Conservation (phyloP, 1,140 invertebrate genomes). For the Arion vulgaris region DNA sequence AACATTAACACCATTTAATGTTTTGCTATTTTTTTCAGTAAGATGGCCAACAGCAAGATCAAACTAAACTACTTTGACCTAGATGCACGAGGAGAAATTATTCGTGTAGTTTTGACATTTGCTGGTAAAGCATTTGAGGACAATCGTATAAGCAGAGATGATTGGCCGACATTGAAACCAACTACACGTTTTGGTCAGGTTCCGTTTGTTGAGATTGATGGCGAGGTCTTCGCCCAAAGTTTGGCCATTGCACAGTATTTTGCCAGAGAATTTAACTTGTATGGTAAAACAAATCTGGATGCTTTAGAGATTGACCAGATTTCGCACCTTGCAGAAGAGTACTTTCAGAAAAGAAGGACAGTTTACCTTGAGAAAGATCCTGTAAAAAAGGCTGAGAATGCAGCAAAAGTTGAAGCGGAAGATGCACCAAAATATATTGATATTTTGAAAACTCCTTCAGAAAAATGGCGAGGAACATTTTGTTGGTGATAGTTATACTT, state of each 20-base stretch:
- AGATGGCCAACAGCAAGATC: constrained; percentile 1
- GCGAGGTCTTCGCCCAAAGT: not conserved
- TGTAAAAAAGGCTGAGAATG: constrained; percentile 6
- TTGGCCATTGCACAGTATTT: constrained; percentile 1
- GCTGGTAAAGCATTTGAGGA: constrained; percentile 16
- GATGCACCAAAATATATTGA: constrained; percentile 25
- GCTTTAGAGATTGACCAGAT: constrained; percentile 1
- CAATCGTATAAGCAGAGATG: not conserved
- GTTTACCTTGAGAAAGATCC: not conserved
- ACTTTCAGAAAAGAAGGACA: not conserved
- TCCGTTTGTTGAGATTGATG: constrained; percentile 14
- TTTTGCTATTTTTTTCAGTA: not conserved
- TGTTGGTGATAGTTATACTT: not conserved
- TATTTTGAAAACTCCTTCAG: constrained; percentile 31
- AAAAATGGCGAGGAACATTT: constrained; percentile 28
- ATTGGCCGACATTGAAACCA: constrained; percentile 17
- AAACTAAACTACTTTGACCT: constrained; percentile 11
- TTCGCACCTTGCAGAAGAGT: not conserved
- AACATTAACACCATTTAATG: not conserved
- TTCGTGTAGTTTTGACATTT: not conserved
- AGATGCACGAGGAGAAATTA: not conserved
- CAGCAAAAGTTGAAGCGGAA: not conserved
- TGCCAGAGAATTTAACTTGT: not conserved
- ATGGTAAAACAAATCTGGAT: constrained; percentile 22
- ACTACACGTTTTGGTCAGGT: constrained; percentile 6